Percentiles rank a stretch among this genome's conserved stretches.
These are phyloP conservation scores for Chymomyza amoena DNA, from an alignment of 2,888 invertebrate genomes.

Conservation along the genomic window DNA sequence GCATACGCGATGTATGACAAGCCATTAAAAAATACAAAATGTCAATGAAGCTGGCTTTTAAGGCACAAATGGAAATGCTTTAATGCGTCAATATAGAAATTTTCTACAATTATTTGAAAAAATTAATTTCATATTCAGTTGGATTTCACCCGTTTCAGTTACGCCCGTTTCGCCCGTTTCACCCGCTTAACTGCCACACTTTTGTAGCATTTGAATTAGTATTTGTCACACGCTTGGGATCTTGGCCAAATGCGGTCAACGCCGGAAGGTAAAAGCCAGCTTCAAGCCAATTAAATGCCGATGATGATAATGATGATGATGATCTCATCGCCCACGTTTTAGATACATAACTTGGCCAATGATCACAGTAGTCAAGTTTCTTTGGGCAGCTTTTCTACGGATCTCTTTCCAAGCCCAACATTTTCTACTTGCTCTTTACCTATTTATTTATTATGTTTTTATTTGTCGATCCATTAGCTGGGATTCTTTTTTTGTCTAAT, in stretches of 20 bases:
- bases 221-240: background rate
- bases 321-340: slow-evolving; percentile 73
- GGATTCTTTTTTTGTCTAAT: slow-evolving; percentile 44
- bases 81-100: background rate
- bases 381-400: background rate
- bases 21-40: slow-evolving; percentile 10
- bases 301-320: slow-evolving; percentile 55
- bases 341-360: background rate
- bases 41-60: slow-evolving; percentile 40
- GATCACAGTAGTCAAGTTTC: background rate
- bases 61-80: background rate
- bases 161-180: background rate
- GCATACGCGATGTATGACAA: slow-evolving; percentile 63
- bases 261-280: slow-evolving; percentile 32
- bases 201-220: background rate
- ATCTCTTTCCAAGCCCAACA: slow-evolving; percentile 18
- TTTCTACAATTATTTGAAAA: background rate
- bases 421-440: slow-evolving; percentile 53
- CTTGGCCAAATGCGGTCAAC: slow-evolving; percentile 3
- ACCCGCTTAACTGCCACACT: background rate
- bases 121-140: background rate
- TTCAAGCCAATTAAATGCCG: slow-evolving; percentile 62
- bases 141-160: background rate
- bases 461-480: slow-evolving; percentile 67
- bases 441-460: slow-evolving; percentile 59